Percentiles rank a stretch among this genome's conserved stretches.
These are phyloP conservation scores for Chrysogorgia sp. DNA, from an alignment of 92 coral and sea anemone species.

Conservation along the genomic window DNA sequence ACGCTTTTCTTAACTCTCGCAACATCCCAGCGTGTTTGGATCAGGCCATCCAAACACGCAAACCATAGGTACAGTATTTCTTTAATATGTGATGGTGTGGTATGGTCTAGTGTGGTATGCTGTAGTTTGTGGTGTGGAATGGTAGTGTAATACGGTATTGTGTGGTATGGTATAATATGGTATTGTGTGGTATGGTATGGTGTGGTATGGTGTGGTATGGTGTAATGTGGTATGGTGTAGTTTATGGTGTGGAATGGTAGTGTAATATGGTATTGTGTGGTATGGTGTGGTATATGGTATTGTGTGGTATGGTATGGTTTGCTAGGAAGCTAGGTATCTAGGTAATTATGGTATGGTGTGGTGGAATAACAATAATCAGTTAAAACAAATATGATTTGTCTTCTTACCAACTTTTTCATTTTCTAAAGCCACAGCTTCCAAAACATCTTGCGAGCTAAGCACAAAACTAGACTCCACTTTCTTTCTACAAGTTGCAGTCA, in stretches of 20 bases:
- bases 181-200: neutral
- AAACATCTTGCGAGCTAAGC: constrained; percentile 67
- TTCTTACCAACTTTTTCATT: constrained; percentile 78
- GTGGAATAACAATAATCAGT: neutral
- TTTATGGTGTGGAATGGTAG: too few species aligned
- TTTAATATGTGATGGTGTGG: too few species aligned
- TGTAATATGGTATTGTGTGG: neutral
- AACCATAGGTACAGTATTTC: too few species aligned
- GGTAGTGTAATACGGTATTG: neutral
- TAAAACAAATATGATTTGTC: neutral
- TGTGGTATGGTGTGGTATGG: constrained; percentile 60
- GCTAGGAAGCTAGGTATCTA: neutral
- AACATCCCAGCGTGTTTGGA: too few species aligned
- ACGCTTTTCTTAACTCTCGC: too few species aligned
- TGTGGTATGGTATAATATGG: neutral
- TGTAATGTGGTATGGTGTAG: constrained; percentile 64
- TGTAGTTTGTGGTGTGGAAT: neutral
- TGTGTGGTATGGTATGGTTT: constrained; percentile 4
- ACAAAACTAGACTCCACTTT: constrained; percentile 27
- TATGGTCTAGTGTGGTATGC: too few species aligned
- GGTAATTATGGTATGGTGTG: constrained; percentile 5
- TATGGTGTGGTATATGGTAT: constrained; percentile 21
- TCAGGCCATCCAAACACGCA: too few species aligned
- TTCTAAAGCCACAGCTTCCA: constrained; percentile 85
- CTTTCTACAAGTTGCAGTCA: constrained; percentile 27